Conservation (phyloP, 2,113 vertebrate species). For the Atlantisia rogersi region DNA sequence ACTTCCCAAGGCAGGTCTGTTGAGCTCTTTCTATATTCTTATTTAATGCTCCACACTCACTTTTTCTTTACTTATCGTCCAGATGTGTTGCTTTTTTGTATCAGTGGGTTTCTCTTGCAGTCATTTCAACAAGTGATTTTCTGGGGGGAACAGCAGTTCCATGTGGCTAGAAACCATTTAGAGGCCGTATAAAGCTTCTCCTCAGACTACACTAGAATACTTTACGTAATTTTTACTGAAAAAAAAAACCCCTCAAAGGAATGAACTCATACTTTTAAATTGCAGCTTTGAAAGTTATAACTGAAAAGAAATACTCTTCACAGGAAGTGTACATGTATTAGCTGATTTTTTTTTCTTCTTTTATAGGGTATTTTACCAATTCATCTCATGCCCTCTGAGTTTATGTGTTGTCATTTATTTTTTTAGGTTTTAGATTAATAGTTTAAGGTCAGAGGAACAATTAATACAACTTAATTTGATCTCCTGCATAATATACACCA, state of each 20-base stretch:
- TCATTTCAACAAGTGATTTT: not conserved
- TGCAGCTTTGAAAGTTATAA: not conserved
- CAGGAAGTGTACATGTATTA: not conserved
- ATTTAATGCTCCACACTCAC: not conserved
- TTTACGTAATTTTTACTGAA: not conserved
- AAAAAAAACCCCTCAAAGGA: not conserved
- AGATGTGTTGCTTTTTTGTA: accelerated
- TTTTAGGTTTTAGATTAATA: not conserved
- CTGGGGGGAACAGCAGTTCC: not conserved
- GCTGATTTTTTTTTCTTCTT: not conserved
- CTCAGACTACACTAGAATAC: not conserved
- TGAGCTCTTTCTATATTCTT: not conserved
- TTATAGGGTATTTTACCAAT: not conserved
- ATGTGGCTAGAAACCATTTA: not conserved
- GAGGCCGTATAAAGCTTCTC: not conserved
- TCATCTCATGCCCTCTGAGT: not conserved
- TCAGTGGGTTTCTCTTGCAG: not conserved
- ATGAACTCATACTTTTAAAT: not conserved
- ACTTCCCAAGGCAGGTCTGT: not conserved
- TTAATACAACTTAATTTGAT: not conserved
- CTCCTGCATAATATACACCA: not conserved
- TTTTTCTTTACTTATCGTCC: not conserved
- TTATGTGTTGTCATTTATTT: not conserved
- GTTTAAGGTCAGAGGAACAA: not conserved
- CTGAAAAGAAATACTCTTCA: not conserved